Evolutionary conservation across 2,888 invertebrate species (phyloP).

Genomic region (Cerastis rubricosa): DNA sequence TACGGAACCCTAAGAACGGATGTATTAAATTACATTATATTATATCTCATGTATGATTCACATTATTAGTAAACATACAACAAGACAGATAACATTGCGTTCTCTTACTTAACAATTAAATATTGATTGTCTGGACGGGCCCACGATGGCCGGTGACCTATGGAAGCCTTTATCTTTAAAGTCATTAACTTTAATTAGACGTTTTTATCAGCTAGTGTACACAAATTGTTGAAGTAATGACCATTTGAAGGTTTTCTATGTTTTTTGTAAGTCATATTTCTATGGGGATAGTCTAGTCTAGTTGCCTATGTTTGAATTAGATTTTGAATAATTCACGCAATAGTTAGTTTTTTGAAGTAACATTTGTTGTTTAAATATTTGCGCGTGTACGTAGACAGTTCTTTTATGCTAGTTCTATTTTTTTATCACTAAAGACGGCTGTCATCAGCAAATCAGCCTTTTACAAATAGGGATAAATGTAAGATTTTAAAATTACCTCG

Average conservation of each 20-base stretch:
- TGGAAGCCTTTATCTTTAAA: conserved; percentile 58
- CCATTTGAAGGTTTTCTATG: background rate
- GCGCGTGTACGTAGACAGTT: too few relatives aligned
- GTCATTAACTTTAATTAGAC: conserved; percentile 60
- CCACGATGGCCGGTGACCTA: conserved; percentile 48
- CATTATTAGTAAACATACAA: conserved; percentile 31
- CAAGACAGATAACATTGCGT: conserved; percentile 26
- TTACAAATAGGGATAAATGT: background rate
- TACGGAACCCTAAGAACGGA: too few relatives aligned
- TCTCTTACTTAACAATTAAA: conserved; percentile 34
- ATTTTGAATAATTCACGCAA: conserved; percentile 9
- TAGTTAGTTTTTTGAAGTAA: background rate
- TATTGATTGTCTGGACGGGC: conserved; percentile 38
- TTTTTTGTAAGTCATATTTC: conserved; percentile 3
- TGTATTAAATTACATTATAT: too few relatives aligned
- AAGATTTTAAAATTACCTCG: background rate
- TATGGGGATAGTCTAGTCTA: background rate
- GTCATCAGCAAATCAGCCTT: background rate
- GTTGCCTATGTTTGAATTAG: too few relatives aligned
- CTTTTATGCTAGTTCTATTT: background rate
- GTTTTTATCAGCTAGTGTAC: conserved; percentile 12
- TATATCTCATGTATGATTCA: too few relatives aligned
- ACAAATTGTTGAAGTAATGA: conserved; percentile 49
- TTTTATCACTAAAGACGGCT: background rate
- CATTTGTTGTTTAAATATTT: background rate